These are phyloP conservation scores for Eriosoma lanigerum DNA, from an alignment of 1,140 invertebrate genomes.

Conservation along the genomic window DNA sequence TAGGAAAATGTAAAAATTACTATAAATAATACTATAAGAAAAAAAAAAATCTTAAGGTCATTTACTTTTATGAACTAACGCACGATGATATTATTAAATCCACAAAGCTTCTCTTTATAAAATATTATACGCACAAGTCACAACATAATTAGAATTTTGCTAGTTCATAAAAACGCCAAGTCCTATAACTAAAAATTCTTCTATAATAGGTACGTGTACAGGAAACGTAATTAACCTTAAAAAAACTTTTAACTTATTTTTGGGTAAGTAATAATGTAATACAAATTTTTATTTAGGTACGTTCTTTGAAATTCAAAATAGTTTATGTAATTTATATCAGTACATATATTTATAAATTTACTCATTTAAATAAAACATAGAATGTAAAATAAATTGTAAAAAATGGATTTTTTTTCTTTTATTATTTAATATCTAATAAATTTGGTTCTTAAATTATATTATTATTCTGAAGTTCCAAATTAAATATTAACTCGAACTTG, in stretches of 20 bases:
- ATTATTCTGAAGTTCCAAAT: too few relatives aligned
- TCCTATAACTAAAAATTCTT: not conserved
- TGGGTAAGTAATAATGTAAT: not conserved
- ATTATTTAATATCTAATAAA: too few relatives aligned
- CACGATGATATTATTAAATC: not conserved
- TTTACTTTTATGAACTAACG: conserved; percentile 32
- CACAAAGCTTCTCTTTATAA: not conserved
- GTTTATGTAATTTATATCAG: too few relatives aligned
- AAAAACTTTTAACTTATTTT: conserved; percentile 9
- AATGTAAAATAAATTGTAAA: too few relatives aligned
- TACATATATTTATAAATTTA: too few relatives aligned
- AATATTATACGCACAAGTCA: not conserved
- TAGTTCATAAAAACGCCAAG: not conserved
- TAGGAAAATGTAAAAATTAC: conserved; percentile 1
- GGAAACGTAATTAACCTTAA: not conserved
- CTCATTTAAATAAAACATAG: too few relatives aligned
- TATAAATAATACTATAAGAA: not conserved
- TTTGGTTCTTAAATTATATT: too few relatives aligned
- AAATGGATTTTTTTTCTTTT: too few relatives aligned
- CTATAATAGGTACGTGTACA: not conserved
- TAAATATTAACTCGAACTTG: too few relatives aligned
- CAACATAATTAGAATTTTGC: not conserved
- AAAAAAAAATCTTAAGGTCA: conserved; percentile 11
- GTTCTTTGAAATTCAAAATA: not conserved
- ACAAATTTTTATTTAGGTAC: not conserved